These are phyloP conservation scores for Ia io DNA, from an alignment of 2,113 vertebrate species.

Conservation along the genomic window DNA sequence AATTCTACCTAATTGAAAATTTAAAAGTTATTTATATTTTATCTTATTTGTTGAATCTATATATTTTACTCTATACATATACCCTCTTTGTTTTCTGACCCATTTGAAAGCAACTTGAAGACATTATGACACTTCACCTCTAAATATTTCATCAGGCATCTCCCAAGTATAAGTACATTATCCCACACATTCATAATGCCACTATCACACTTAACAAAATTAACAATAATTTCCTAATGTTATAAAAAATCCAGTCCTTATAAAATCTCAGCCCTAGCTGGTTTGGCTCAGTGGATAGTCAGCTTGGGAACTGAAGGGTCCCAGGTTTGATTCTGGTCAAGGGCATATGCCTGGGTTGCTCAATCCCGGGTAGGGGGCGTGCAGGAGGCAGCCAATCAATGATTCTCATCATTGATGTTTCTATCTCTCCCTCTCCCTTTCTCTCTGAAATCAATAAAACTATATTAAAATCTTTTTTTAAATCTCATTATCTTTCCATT, in stretches of 20 bases:
- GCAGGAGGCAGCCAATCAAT: too few relatives aligned
- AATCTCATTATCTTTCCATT: background rate
- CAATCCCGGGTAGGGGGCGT: too few relatives aligned
- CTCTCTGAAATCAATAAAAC: too few relatives aligned
- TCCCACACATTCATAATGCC: background rate
- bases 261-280: background rate
- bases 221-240: background rate
- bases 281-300: too few relatives aligned
- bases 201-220: slow-evolving; percentile 15
- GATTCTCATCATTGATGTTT: too few relatives aligned
- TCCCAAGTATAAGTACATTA: background rate
- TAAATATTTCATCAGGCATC: background rate
- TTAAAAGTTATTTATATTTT: background rate
- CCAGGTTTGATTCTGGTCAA: too few relatives aligned
- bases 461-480: background rate
- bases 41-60: background rate
- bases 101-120: background rate
- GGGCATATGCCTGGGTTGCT: too few relatives aligned
- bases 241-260: background rate
- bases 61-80: background rate
- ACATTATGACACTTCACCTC: background rate
- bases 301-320: too few relatives aligned
- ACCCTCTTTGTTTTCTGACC: background rate
- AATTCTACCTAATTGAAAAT: background rate
- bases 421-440: too few relatives aligned